Percentiles rank a stretch among this genome's conserved stretches.
Evolutionary conservation across 2,113 vertebrate species (phyloP).

Genomic region (Phalacrocorax pelagicus): DNA sequence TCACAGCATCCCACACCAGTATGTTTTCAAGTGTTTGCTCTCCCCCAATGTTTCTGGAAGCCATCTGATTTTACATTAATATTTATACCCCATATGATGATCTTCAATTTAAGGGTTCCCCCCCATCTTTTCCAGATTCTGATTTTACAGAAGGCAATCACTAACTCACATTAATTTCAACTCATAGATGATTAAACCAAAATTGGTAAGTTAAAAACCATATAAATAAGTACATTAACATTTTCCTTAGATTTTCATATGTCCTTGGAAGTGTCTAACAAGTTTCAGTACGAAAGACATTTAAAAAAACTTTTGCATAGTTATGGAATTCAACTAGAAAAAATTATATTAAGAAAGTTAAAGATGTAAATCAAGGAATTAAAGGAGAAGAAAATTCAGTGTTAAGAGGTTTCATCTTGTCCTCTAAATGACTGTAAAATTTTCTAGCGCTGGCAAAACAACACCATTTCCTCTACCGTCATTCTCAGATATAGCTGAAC

Average conservation of each 20-base stretch:
- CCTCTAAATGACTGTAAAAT: background rate
- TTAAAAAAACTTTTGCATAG: background rate
- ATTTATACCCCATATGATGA: background rate
- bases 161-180: background rate
- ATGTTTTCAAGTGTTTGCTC: background rate
- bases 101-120: background rate
- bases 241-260: background rate
- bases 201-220: background rate
- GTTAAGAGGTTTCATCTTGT: background rate
- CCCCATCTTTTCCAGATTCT: background rate
- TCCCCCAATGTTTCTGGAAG: background rate
- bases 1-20: background rate
- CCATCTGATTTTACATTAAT: background rate
- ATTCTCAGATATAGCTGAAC: background rate
- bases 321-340: background rate
- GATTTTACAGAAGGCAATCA: background rate
- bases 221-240: background rate
- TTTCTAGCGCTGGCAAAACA: background rate
- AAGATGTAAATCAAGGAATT: background rate
- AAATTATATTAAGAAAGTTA: background rate
- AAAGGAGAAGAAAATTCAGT: background rate
- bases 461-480: fast-evolving
- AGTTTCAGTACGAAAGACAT: background rate
- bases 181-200: background rate
- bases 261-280: background rate